Base-by-base conservation (phyloP, 2,797 vertebrate genomes). In the Catharus ustulatus region DNA sequence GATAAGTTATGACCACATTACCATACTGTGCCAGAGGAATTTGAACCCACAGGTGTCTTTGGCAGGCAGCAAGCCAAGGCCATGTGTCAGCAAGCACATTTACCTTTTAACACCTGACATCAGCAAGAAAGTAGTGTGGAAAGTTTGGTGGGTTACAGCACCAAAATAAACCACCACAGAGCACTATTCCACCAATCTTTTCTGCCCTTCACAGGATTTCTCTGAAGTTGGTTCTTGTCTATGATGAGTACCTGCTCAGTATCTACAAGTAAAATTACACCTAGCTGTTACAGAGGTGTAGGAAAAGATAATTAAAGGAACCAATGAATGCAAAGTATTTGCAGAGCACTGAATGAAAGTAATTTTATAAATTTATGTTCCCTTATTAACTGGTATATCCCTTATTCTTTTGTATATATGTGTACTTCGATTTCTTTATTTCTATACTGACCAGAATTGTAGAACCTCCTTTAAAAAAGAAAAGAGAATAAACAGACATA, bases 21-120 rank as follows among this genome's bases (percentile, higher is more conserved):
- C n/a, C 0, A 0, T 68, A 71, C 19, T n/a, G 9, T 42, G 29
- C 23, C 71, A 79, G 78, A 88, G 73, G 90, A 93, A 91, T 88
- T 90, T 95, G 90, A 90, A 86, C 79, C 46, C 61, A 46, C 32
- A 76, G 62, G 43, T 89, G 78, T 30, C 49, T 87, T 74, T 77
- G 68, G n/a, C 54, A 86, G 83, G 66, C 69, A 81, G 58, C 0
- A 0, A 88, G 54, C 61, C 78, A 76, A 92, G 63, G 74, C 64
- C 82, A 73, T 11, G 2, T 66, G 61, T 73, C 38, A 89, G 89
- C 57, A 67, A 63, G 29, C 10, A 67, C 24, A 2, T 59, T 84
- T 72, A 58, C 32, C n/a, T 58, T 71, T 38, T 45, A 68, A 54
- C 32, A 68, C 58, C 40, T 84, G 62, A 42, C 21, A 77, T 54